phyloP scores from a whole-genome alignment of 2,113 vertebrate species.

The Notiomystis cincta region DNA sequence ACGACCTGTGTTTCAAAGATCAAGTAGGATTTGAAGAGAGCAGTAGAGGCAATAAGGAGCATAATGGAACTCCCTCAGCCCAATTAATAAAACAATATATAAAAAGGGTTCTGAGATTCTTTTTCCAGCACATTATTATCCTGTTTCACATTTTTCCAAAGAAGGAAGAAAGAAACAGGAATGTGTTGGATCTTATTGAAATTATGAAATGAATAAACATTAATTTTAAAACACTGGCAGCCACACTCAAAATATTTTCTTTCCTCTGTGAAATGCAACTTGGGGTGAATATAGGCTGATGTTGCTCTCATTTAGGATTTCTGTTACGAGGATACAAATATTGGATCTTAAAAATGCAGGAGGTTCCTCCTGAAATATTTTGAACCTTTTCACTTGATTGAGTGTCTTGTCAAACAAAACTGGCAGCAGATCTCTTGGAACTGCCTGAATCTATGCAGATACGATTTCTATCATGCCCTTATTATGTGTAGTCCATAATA shows the following conservation, averaged over 20 bases:
- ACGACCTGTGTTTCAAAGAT: conserved; percentile 18
- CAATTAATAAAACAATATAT: conserved; percentile 5
- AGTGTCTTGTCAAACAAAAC: conserved; percentile 81
- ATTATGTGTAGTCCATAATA: conserved; percentile 80
- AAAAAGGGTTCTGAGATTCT: not conserved
- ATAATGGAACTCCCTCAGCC: not conserved
- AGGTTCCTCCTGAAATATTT: conserved; percentile 73
- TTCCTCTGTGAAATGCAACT: conserved; percentile 29
- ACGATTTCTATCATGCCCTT: conserved; percentile 80
- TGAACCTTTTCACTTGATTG: conserved; percentile 76
- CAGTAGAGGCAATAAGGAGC: not conserved
- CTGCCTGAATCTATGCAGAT: conserved; percentile 82
- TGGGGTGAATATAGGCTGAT: conserved; percentile 45
- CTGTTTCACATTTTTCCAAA: not conserved
- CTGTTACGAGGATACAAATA: conserved; percentile 65
- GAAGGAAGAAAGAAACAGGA: not conserved
- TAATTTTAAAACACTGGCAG: not conserved
- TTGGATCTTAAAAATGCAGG: conserved; percentile 62
- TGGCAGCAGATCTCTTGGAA: conserved; percentile 76
- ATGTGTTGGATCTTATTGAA: not conserved
- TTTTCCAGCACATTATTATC: not conserved
- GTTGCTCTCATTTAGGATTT: conserved; percentile 64
- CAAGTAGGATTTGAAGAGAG: conserved; percentile 26
- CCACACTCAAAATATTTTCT: conserved; percentile 29
- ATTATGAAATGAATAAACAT: conserved; percentile 17